These are phyloP conservation scores for Epinotia ramella DNA, from an alignment of 2,888 invertebrate genomes.

Conservation along the genomic window DNA sequence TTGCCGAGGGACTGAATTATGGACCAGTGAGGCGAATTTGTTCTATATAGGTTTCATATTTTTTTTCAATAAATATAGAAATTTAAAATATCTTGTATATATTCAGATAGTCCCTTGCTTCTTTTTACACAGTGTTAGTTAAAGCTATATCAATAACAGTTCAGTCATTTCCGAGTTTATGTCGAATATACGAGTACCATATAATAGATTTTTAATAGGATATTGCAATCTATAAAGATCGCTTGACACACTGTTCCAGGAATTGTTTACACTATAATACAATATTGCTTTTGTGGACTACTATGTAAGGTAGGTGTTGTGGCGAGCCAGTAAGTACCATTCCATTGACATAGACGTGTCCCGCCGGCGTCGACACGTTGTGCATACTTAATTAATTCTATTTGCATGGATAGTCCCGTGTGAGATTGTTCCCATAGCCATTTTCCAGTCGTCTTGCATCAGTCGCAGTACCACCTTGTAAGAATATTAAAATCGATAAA, in stretches of 20 bases:
- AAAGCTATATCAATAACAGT: too few relatives aligned
- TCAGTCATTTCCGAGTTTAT: too few relatives aligned
- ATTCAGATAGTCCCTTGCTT: too few relatives aligned
- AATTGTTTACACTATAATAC: too few relatives aligned
- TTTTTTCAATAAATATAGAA: not conserved
- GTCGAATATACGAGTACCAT: too few relatives aligned
- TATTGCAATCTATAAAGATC: too few relatives aligned
- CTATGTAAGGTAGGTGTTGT: not conserved
- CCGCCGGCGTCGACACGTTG: slow-evolving; percentile 26
- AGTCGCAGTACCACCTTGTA: not conserved
- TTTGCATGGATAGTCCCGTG: slow-evolving; percentile 25
- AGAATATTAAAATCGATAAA: not conserved
- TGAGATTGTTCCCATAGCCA: slow-evolving; percentile 18
- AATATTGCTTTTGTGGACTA: not conserved
- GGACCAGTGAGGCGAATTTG: not conserved
- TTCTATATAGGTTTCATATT: slow-evolving; percentile 17
- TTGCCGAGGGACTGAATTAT: slow-evolving; percentile 25
- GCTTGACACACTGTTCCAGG: too few relatives aligned
- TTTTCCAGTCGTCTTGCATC: not conserved
- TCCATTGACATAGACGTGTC: slow-evolving; percentile 26
- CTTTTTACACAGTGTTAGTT: too few relatives aligned
- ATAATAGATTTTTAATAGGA: too few relatives aligned
- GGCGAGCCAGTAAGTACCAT: not conserved
- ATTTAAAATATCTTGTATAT: not conserved
- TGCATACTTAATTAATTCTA: slow-evolving; percentile 44